A percentile compares a stretch with the other conserved stretches of the same genome.
phyloP scores from a whole-genome alignment of 2,113 vertebrate species.

The Pelodiscus sinensis region DNA sequence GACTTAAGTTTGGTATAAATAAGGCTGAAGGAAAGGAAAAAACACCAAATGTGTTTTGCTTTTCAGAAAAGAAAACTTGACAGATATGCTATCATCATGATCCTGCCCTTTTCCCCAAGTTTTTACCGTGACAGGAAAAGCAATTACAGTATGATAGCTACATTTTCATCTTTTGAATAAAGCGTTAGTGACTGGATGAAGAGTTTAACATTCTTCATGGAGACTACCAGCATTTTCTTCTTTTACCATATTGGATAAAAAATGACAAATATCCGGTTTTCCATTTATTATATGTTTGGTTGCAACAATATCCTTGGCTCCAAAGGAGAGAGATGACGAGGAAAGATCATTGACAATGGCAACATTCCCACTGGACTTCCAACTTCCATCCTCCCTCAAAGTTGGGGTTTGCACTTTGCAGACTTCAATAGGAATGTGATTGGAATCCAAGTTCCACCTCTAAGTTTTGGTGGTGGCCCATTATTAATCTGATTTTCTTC shows the following conservation, averaged over 20 bases:
- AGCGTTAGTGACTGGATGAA: not conserved
- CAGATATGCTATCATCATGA: not conserved
- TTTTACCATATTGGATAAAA: not conserved
- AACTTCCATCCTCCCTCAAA: not conserved
- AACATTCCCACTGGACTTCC: not conserved
- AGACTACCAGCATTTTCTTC: not conserved
- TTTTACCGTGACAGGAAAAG: not conserved
- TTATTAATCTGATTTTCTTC: not conserved
- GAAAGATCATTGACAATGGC: not conserved
- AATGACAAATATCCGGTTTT: not conserved
- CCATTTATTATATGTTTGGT: not conserved
- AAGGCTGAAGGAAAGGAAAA: not conserved
- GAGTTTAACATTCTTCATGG: not conserved
- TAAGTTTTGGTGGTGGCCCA: rapidly evolving
- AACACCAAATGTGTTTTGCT: not conserved
- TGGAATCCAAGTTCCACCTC: not conserved
- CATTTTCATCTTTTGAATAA: not conserved
- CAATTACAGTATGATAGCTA: not conserved
- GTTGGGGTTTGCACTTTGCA: not conserved
- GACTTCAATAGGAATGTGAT: not conserved
- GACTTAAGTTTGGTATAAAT: not conserved
- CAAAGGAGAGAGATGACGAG: not conserved
- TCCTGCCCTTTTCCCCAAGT: not conserved
- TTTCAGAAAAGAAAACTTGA: not conserved
- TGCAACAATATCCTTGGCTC: not conserved